Percentiles rank a stretch among this genome's conserved stretches.
These are phyloP conservation scores for Sturmia bella DNA, from an alignment of 2,888 invertebrate genomes.

Conservation along the genomic window DNA sequence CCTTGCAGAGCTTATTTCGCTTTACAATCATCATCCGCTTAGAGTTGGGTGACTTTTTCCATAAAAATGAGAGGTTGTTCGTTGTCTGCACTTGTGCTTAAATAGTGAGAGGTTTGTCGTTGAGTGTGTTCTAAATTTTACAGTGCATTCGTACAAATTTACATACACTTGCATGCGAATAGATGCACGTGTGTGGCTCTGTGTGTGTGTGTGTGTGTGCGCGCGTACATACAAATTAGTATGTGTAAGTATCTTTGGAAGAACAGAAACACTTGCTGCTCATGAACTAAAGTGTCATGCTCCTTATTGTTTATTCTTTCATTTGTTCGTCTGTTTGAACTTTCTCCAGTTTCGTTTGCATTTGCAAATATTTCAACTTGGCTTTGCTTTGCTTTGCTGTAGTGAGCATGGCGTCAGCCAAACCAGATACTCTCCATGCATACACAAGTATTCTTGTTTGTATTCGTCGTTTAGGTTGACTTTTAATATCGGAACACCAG, in stretches of 20 bases:
- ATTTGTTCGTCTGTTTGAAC: constrained; percentile 81
- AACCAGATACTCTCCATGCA: constrained; percentile 49
- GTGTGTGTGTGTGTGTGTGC: not conserved
- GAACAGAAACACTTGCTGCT: constrained; percentile 50
- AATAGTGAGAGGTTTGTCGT: constrained; percentile 46
- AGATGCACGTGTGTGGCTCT: not conserved
- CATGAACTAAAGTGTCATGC: constrained; percentile 67
- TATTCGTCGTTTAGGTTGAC: constrained; percentile 57
- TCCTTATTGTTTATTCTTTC: constrained; percentile 78
- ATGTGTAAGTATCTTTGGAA: not conserved
- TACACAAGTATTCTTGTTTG: constrained; percentile 47
- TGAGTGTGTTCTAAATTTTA: constrained; percentile 57
- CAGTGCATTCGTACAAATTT: constrained; percentile 17
- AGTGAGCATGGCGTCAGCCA: constrained; percentile 62
- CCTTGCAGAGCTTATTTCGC: constrained; percentile 69
- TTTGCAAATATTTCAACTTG: constrained; percentile 78
- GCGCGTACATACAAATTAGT: not conserved
- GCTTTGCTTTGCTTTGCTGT: constrained; percentile 65
- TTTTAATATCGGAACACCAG: constrained; percentile 49
- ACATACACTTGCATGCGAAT: constrained; percentile 2
- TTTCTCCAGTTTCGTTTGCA: constrained; percentile 81
- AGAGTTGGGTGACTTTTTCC: constrained; percentile 63
- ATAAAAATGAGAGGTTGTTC: constrained; percentile 22
- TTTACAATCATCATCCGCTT: constrained; percentile 68
- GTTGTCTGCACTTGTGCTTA: constrained; percentile 34